These are phyloP conservation scores for Pseudolycoriella hygida DNA, from an alignment of 2,888 invertebrate genomes.

Conservation along the genomic window DNA sequence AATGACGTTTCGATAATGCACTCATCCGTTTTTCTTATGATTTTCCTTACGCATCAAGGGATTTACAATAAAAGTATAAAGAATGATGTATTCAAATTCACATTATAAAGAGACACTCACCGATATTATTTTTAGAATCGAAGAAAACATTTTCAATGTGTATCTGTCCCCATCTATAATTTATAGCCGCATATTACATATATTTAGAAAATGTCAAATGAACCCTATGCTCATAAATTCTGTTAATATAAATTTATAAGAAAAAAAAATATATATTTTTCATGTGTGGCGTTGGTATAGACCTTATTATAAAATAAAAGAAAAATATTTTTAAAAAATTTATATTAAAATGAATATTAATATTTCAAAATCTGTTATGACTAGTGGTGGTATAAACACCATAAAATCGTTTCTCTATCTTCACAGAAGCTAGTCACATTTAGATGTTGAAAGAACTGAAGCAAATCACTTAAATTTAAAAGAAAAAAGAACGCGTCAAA, in stretches of 20 bases:
- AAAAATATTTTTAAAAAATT: not conserved
- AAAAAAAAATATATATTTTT: not conserved
- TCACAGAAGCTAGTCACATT: no score
- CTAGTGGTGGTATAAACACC: no score
- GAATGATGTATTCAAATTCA: slow-evolving; percentile 2
- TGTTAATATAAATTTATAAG: not conserved
- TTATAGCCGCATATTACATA: slow-evolving; percentile 5
- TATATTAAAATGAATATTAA: not conserved
- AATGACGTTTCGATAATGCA: not conserved
- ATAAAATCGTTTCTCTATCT: no score
- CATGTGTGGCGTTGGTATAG: not conserved
- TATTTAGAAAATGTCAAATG: slow-evolving; percentile 6
- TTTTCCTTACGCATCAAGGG: not conserved
- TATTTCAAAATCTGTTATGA: not conserved
- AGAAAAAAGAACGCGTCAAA: not conserved
- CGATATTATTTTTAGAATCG: not conserved
- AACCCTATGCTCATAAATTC: slow-evolving; percentile 7
- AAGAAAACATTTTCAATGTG: no score
- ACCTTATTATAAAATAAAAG: not conserved
- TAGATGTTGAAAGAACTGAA: no score
- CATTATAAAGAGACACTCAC: not conserved
- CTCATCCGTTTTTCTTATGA: not conserved
- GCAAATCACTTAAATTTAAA: not conserved
- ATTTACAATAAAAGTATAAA: not conserved
- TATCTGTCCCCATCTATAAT: slow-evolving; percentile 6